Conservation (phyloP, 2,113 vertebrate species). For the Eclectus roratus region DNA sequence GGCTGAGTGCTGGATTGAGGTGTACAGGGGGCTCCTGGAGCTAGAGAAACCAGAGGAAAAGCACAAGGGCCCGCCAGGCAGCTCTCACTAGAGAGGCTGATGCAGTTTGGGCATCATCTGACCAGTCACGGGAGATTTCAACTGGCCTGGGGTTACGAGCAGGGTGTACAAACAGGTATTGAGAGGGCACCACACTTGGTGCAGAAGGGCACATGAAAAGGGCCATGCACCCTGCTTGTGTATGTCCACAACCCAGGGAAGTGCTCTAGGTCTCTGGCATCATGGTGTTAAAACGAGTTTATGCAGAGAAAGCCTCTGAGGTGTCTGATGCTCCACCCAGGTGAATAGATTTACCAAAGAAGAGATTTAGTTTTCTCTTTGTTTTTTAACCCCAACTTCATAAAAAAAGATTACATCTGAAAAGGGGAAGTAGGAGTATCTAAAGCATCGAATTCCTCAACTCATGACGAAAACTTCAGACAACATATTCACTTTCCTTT, state of each 20-base stretch:
- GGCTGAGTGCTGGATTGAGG: neutral
- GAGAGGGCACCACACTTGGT: neutral
- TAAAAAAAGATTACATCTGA: neutral
- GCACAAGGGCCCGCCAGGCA: neutral
- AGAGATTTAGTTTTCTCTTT: neutral
- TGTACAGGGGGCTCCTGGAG: neutral
- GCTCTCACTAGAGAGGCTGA: neutral
- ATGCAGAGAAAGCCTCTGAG: neutral
- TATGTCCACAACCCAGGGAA: neutral
- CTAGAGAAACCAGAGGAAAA: neutral
- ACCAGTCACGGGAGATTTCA: neutral
- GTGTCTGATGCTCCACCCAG: neutral
- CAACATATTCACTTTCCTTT: slow-evolving; percentile 37
- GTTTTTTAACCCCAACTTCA: neutral
- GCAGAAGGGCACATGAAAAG: neutral
- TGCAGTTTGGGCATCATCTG: neutral
- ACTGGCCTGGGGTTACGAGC: neutral
- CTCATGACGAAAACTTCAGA: slow-evolving; percentile 48
- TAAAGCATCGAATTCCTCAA: slow-evolving; percentile 21
- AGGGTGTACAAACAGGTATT: neutral
- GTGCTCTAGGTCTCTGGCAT: neutral
- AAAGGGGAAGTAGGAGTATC: neutral
- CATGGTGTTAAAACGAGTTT: neutral
- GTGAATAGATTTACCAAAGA: neutral
- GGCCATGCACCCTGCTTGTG: neutral